phyloP scores from a whole-genome alignment of 2,797 vertebrate genomes.

The Neoniphon sammara region DNA sequence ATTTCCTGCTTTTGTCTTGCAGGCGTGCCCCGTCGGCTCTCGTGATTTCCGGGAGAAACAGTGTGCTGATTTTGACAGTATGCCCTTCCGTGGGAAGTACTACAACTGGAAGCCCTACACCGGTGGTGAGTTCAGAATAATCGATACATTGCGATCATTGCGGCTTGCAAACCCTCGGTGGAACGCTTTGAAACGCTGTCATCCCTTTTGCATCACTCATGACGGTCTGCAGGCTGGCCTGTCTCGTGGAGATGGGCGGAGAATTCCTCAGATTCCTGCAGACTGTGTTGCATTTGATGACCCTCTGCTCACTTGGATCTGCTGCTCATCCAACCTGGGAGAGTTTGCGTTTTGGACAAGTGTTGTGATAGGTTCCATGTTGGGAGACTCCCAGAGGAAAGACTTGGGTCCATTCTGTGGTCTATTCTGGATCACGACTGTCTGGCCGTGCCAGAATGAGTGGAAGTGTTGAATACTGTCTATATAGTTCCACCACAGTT shows the following conservation, averaged over 20 bases:
- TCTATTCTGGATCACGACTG: slow-evolving; percentile 23
- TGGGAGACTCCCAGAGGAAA: slow-evolving; percentile 12
- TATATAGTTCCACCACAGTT: slow-evolving; percentile 17
- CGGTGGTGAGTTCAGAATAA: slow-evolving; percentile 87
- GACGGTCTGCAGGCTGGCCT: slow-evolving; percentile 57
- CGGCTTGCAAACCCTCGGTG: background rate
- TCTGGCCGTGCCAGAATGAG: slow-evolving; percentile 20
- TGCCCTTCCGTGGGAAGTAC: slow-evolving; percentile 98
- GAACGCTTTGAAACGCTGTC: slow-evolving; percentile 43
- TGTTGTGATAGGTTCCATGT: slow-evolving; percentile 29
- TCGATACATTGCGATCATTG: background rate
- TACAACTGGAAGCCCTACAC: slow-evolving; percentile 99
- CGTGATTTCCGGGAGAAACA: slow-evolving; percentile 98
- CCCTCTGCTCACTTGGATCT: slow-evolving; percentile 21
- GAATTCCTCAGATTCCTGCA: slow-evolving; percentile 73
- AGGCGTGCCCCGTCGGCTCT: slow-evolving; percentile 90
- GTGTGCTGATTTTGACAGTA: slow-evolving; percentile 96
- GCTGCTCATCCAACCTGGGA: slow-evolving; percentile 22
- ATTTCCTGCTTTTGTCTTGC: slow-evolving; percentile 49
- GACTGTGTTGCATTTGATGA: slow-evolving; percentile 27
- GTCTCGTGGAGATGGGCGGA: slow-evolving; percentile 60
- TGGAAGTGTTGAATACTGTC: slow-evolving; percentile 17
- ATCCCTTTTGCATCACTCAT: slow-evolving; percentile 27
- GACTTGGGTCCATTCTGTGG: background rate
- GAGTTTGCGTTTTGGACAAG: slow-evolving; percentile 37